A percentile compares a stretch with the other conserved stretches of the same genome.
Conservation (phyloP, 2,797 vertebrate species). For the Thripadectes ignobilis region DNA sequence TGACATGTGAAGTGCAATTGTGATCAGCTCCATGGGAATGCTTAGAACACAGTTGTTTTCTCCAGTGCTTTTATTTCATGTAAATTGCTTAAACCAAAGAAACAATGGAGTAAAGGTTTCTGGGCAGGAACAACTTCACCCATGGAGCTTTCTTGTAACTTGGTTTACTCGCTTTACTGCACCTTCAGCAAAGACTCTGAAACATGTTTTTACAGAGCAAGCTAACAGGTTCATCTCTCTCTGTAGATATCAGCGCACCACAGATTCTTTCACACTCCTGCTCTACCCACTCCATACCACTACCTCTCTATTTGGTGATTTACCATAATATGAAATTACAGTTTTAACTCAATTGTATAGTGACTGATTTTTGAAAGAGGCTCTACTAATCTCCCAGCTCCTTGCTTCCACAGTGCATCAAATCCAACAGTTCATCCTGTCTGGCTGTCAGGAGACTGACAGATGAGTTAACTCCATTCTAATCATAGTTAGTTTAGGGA, state of each 20-base stretch:
- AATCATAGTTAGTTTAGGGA: background rate
- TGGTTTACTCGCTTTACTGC: background rate
- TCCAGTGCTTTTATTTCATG: background rate
- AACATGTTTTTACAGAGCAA: background rate
- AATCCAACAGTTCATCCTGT: background rate
- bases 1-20: background rate
- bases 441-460: background rate
- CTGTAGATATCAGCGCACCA: background rate
- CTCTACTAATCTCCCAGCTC: background rate
- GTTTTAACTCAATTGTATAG: background rate
- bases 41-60: background rate
- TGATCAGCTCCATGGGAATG: background rate
- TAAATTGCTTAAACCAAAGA: background rate
- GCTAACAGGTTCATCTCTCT: background rate
- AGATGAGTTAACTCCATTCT: background rate
- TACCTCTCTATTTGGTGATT: background rate
- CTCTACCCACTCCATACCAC: background rate
- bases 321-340: background rate
- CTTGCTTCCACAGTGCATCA: background rate
- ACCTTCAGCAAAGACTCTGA: background rate
- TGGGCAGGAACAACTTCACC: background rate
- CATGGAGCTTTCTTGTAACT: background rate
- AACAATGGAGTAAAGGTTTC: background rate
- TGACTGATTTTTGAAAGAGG: background rate
- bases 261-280: background rate